Base-by-base conservation (phyloP, 1,140 invertebrate species). In the Ceratina japonica region DNA sequence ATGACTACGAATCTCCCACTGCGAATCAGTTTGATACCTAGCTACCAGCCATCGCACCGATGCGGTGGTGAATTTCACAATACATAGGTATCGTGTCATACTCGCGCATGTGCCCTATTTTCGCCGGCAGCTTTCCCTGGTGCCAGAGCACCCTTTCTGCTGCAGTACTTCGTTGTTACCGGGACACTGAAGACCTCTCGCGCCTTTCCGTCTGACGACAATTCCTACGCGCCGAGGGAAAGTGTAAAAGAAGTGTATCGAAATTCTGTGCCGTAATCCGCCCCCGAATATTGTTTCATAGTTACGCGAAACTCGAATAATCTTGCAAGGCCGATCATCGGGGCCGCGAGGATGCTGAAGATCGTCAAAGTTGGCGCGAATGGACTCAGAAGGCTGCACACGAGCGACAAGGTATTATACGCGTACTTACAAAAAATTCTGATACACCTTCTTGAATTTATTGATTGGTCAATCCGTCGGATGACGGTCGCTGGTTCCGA, bases 91-190 rank as follows among this genome's bases (percentile, higher is more conserved):
- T 16, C 49, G 20, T 51, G 68, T 54, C 51, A 51, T 54, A 72
- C n/a, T 72, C 69, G 88, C 88, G 88, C 88, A 89, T 89, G 88
- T 83, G 84, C 73, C 74, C 81, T 85, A 79, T 84, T 24, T 44
- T 75, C 49, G 56, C 59, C 74, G 62, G 70, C 73, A 61, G 61
- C 61, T 22, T 70, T 79, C 66, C 54, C 70, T 27, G 54, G 59
- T 54, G 54, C 27, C 52, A 20, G 37, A 66, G 72, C 76, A 75
- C 84, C 81, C 75, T 76, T 78, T 49, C 51, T 20, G 20, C 12
- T 66, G 68, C 82, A 88, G 88, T 89, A 86, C 75, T 79, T 71
- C 79, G 72, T 82, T 77, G 70, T 82, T 82, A 59, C 54, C 81
- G 86, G 51, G 77, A 87, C 85, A 79, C 59, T 52, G 79, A 83